Conservation (phyloP, 2,113 vertebrate species). For the Coracopsis vasa region DNA sequence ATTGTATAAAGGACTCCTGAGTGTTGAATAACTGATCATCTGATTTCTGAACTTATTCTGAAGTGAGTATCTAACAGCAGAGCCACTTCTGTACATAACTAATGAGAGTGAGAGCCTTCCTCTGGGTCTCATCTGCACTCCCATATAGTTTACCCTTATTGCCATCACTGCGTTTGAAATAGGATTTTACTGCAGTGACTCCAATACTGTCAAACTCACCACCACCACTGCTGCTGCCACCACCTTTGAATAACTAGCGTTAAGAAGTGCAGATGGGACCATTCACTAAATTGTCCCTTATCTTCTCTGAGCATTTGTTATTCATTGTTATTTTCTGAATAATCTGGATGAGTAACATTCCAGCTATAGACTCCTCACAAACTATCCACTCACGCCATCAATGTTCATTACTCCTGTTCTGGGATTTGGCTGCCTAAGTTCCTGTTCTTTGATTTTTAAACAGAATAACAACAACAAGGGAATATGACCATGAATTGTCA, state of each 20-base stretch:
- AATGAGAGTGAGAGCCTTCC: neutral
- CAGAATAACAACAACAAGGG: neutral
- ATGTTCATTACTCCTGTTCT: conserved; percentile 22
- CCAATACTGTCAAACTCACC: neutral
- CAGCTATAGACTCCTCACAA: neutral
- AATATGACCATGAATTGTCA: neutral
- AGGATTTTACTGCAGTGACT: neutral
- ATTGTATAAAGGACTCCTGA: neutral
- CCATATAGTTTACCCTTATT: neutral
- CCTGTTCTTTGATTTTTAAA: conserved; percentile 19
- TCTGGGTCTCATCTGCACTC: conserved; percentile 9
- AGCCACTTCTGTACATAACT: neutral
- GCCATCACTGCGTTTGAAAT: neutral
- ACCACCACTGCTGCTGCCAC: rapidly evolving
- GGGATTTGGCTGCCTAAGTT: neutral
- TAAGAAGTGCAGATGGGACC: neutral
- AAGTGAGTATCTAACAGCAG: neutral
- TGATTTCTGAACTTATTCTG: conserved; percentile 5
- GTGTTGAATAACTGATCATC: neutral
- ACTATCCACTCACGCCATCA: neutral
- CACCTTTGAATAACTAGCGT: neutral
- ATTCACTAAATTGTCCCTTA: neutral
- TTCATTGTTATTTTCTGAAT: conserved; percentile 40
- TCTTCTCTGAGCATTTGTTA: conserved; percentile 27
- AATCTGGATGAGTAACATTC: neutral